Evolutionary conservation across 2,113 vertebrate genomes (phyloP).

Genomic region (Fulica atra): DNA sequence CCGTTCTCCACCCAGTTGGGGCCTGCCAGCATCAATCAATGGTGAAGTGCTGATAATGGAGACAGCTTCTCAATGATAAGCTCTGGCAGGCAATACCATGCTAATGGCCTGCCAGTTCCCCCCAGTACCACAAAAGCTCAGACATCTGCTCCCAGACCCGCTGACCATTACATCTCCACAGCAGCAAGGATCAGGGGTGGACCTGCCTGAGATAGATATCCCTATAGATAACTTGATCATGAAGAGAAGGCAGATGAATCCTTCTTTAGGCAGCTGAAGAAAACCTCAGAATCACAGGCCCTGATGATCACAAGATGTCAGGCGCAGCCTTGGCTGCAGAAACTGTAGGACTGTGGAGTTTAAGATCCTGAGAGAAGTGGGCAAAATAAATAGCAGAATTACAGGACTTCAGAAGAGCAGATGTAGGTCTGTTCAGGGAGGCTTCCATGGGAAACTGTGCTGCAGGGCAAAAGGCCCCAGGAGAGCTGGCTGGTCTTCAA

Average conservation of each 20-base stretch:
- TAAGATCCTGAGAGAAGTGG: not conserved
- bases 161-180: not conserved
- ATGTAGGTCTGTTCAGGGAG: conserved; percentile 26
- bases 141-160: not conserved
- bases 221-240: not conserved
- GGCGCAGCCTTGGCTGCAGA: not conserved
- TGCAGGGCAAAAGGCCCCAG: conserved; percentile 48
- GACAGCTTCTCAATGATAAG: not conserved
- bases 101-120: not conserved
- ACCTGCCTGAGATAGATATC: not conserved
- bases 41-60: not conserved
- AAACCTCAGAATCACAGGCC: not conserved
- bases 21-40: not conserved
- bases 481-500: conserved; percentile 59
- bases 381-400: not conserved
- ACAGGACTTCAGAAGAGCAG: conserved; percentile 2
- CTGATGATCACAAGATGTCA: not conserved
- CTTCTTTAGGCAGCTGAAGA: not conserved
- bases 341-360: not conserved
- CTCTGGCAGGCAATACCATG: not conserved
- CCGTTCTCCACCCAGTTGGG: not conserved
- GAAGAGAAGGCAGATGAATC: not conserved
- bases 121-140: not conserved
- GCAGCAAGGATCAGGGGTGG: not conserved
- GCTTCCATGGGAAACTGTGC: conserved; percentile 28